A percentile compares a stretch with the other conserved stretches of the same genome.
phyloP scores from a whole-genome alignment of 1,140 invertebrate species.

The Saccostrea glomerata region DNA sequence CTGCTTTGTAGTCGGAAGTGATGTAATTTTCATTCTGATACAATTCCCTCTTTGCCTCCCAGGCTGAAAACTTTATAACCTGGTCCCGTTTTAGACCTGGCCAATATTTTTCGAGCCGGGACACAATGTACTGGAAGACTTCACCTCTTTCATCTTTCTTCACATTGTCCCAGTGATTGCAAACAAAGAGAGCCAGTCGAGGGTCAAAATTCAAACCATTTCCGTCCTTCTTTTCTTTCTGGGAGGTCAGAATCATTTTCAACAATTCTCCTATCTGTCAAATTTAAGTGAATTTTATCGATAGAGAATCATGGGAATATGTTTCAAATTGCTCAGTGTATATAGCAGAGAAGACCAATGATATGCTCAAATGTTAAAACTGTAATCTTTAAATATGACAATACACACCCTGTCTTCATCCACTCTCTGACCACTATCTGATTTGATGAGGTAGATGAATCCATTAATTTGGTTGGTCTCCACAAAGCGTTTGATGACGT shows the following conservation, averaged over 20 bases:
- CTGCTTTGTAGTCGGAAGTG: slow-evolving; percentile 51
- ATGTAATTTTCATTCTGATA: slow-evolving; percentile 58
- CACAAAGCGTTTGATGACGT: slow-evolving; percentile 62
- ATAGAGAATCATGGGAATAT: too few species aligned
- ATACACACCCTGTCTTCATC: slow-evolving; percentile 68
- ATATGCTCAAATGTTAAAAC: too few species aligned
- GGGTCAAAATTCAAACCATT: slow-evolving; percentile 55
- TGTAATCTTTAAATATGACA: too few species aligned
- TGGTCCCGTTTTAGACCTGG: slow-evolving; percentile 62
- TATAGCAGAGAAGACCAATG: too few species aligned
- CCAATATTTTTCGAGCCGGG: slow-evolving; percentile 62
- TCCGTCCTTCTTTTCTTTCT: slow-evolving; percentile 41
- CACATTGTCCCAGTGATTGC: slow-evolving; percentile 69
- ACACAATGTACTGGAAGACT: slow-evolving; percentile 61
- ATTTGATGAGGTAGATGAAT: slow-evolving; percentile 72
- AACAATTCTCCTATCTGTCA: slow-evolving; percentile 64
- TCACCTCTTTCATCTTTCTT: slow-evolving; percentile 45
- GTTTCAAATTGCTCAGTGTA: too few species aligned
- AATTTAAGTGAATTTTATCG: too few species aligned
- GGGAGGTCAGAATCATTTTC: slow-evolving; percentile 54
- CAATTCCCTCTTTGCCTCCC: slow-evolving; percentile 52
- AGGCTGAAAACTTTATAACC: slow-evolving; percentile 61
- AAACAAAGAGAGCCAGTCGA: slow-evolving; percentile 66
- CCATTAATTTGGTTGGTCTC: slow-evolving; percentile 59
- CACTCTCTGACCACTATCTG: slow-evolving; percentile 67